Base-by-base conservation (phyloP, 2,888 invertebrate genomes). In the Melieria crassipennis region DNA sequence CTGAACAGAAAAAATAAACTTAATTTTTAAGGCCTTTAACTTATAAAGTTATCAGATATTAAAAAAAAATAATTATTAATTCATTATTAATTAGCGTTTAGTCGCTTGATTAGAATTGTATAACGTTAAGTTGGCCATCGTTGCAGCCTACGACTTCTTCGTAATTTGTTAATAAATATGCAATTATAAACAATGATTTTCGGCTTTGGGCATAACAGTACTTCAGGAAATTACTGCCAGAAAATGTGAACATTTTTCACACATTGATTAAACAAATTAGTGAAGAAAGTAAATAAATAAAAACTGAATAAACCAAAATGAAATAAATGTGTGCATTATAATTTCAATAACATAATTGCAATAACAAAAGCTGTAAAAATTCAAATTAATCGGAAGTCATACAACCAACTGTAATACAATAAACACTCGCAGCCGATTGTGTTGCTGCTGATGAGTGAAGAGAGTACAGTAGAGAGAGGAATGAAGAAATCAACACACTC, bases 211-310 rank as follows among this genome's bases (percentile, higher is more conserved):
- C 30, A 3, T 30, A 30, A 30, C 30, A 30, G 30, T 30, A 3
- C 30, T 30, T 30, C 30, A 30, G 30, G 2, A 30, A 30, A 30
- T 30, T 30, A 30, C 1, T 30, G 30, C 30, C 30, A 30, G 30
- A 30, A 30, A 30, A 30, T 30, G 1, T 1, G 30, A 30, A 30
- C 30, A 1, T 75, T 76, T 73, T 81, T 80, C 79, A 78, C 81
- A 81, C 78, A 80, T 80, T 77, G 79, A 79, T 82, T 82, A 81
- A 78, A 78, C 78, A 80, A 81, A 78, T 82, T 78, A 77, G 61
- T 71, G 72, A 65, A 73, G 77, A 57, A 63, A 70, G 56, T 73
- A 71, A 65, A 70, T 70, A 70, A 65, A 74, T 73, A 69, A 66
- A 74, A 73, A 66, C 30, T 58, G 62, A 69, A 65, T 72, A 71